Percentiles rank a stretch among this genome's conserved stretches.
Conservation (phyloP, 2,888 invertebrate genomes). For the Lydus trimaculatus region DNA sequence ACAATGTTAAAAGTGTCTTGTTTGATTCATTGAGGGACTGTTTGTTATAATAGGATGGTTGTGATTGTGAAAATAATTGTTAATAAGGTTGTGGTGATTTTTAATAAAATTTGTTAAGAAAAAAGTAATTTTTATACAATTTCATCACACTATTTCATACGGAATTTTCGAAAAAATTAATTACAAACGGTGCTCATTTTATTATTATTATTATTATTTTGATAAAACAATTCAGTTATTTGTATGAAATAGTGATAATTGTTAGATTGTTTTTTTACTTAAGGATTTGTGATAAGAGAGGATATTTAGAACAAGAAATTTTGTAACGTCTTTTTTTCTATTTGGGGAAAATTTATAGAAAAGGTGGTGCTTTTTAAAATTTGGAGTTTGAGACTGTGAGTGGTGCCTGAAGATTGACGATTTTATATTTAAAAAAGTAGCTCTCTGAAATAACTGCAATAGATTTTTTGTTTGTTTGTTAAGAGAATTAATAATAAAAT, state of each 20-base stretch:
- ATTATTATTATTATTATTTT: neutral
- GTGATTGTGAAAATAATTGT: constrained; percentile 42
- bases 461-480: constrained; percentile 37
- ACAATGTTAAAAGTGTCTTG: constrained; percentile 31
- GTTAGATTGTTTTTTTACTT: constrained; percentile 33
- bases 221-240: constrained; percentile 27
- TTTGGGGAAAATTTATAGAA: constrained; percentile 17
- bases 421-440: constrained; percentile 40
- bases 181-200: neutral
- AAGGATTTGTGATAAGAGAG: constrained; percentile 46
- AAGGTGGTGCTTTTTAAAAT: constrained; percentile 45
- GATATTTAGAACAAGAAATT: constrained; percentile 52
- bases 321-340: constrained; percentile 42
- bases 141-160: constrained; percentile 45
- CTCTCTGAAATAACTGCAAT: constrained; percentile 48
- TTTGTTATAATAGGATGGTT: constrained; percentile 37
- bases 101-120: neutral
- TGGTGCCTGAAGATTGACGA: constrained; percentile 56
- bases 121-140: constrained; percentile 28
- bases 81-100: constrained; percentile 44
- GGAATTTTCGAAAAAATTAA: constrained; percentile 12
- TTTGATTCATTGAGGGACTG: constrained; percentile 27
- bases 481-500: constrained; percentile 14
- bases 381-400: constrained; percentile 55
- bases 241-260: constrained; percentile 47